phyloP scores from a whole-genome alignment of 2,888 invertebrate genomes.

The Himalopsyche japonica region DNA sequence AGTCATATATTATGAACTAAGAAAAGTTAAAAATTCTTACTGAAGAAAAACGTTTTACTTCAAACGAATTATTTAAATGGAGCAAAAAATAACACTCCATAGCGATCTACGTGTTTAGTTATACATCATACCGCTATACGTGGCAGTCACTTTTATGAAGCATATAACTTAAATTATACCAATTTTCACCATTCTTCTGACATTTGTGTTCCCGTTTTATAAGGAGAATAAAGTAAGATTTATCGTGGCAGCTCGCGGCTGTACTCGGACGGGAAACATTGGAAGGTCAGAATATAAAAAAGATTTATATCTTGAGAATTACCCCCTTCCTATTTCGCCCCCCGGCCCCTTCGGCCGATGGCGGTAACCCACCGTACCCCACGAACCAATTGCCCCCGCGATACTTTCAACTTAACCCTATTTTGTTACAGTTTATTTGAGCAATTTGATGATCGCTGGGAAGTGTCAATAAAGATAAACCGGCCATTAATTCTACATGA shows the following conservation, averaged over 20 bases:
- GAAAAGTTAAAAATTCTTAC: background rate
- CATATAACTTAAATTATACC: constrained; percentile 41
- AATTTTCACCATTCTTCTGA: constrained; percentile 40
- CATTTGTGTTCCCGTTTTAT: constrained; percentile 40
- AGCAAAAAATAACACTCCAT: background rate
- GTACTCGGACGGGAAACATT: constrained; percentile 38
- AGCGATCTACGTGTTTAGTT: constrained; percentile 9
- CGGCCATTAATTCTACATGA: background rate
- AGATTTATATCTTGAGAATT: constrained; percentile 41
- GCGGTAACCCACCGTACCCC: background rate
- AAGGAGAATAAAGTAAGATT: constrained; percentile 41
- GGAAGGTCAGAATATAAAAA: constrained; percentile 42
- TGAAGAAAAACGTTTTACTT: background rate
- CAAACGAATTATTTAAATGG: background rate
- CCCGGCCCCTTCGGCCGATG: background rate
- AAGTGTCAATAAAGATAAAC: background rate
- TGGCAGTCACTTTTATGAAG: constrained; percentile 41
- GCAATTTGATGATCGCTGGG: background rate
- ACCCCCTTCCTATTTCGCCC: constrained; percentile 23
- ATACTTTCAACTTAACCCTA: background rate
- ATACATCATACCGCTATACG: constrained; percentile 36
- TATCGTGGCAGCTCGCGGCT: constrained; percentile 38
- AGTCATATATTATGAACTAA: background rate
- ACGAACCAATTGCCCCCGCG: background rate
- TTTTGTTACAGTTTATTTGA: background rate